Base-by-base conservation (phyloP, 1,140 invertebrate species). In the Andrena cerasifolii region DNA sequence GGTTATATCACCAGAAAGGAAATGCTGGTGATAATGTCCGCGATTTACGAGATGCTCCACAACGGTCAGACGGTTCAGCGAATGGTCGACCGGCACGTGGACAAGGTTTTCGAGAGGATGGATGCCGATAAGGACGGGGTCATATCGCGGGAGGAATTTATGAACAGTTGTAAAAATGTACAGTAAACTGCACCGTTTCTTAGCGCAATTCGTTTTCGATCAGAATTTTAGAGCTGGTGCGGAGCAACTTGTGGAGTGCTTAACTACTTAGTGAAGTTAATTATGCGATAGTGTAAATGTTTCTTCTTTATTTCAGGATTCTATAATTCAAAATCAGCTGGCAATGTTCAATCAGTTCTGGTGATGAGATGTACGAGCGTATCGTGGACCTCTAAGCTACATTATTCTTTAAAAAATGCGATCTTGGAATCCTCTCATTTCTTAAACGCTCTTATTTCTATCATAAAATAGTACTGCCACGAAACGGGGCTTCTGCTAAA, bases 1-100 rank as follows among this genome's bases (percentile, higher is more conserved):
- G 91, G 90, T 61, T 86, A 82, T 18, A 90, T 92, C 63, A 90
- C 90, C 7, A 90, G 85, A 68, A 76, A 81, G 31, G 90, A 91
- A 51, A 91, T 92, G 90, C 68, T 79, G 7, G 28, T 79, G 3
- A 87, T 88, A 61, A 59, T 91, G 56, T 86, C 89, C 1, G 87
- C 91, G 7, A 89, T 90, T 84, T 91, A 91, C 24, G 90, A 91
- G 59, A 90, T 92, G 85, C 80, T 90, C 2, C 67, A 87, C 43
- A 80, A 80, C 21, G 62, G 65, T 12, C 84, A 87, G 3, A 77
- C 28, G 5, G 74, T 87, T 10, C 84, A 89, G 21, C 75, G 78
- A 16, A 78, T 85, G 7, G 54, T 89, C 21, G 79, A 89, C 61
- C 85, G 82, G 2, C 89, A 91, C 31, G 90, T 91, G 0, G 88